Evolutionary conservation across 2,888 invertebrate genomes (phyloP), one percentile per base, ranked within the genome.

Genomic region (Lymantria monacha): DNA sequence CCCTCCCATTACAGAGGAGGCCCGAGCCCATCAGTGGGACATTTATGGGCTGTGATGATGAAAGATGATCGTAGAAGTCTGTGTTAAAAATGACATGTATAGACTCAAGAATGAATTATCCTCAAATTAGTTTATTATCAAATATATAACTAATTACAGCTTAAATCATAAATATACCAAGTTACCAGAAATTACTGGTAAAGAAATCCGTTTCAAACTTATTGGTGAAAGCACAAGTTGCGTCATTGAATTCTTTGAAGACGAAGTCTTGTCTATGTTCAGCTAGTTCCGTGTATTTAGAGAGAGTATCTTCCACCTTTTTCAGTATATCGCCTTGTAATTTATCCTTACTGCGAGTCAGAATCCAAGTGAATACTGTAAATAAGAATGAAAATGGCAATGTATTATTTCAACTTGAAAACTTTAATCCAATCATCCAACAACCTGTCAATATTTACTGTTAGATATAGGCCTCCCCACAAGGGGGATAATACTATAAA

Each of bases 331-430:
- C 81, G 0, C 86, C 87, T 49, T 83, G 70, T 0, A 89, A 67
- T 15, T 78, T 79, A 0, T 81, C 81, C 43, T 86, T 88, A 53
- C 53, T 76, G 12, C 89, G 76, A 3, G 87, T 80, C 0, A 90
- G 65, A 5, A 90, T 70, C 89, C 89, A 90, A 0, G 84, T 73
- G 66, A 81, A 89, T 0, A 85, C 90, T 91, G 81, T 9, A 83
- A 85, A 53, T 30, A n/a, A 37, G 10, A 1, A 50, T 31, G 40
- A 31, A 11, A 22, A 41, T 33, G 3, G 36, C 1, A 36, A n/a
- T 36, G 9, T 7, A 3, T 36, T 7, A 36, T n/a, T 22, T 22
- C 5, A 5, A 22, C n/a, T n/a, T n/a, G n/a, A 36, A 36, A 36
- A 36, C 7, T 3, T 2, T 7, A 2, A 22, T 22, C 22, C 5